Evolutionary conservation across 2,113 vertebrate genomes (phyloP), one percentile per base, ranked within the genome.

Genomic region (Callipepla californica): DNA sequence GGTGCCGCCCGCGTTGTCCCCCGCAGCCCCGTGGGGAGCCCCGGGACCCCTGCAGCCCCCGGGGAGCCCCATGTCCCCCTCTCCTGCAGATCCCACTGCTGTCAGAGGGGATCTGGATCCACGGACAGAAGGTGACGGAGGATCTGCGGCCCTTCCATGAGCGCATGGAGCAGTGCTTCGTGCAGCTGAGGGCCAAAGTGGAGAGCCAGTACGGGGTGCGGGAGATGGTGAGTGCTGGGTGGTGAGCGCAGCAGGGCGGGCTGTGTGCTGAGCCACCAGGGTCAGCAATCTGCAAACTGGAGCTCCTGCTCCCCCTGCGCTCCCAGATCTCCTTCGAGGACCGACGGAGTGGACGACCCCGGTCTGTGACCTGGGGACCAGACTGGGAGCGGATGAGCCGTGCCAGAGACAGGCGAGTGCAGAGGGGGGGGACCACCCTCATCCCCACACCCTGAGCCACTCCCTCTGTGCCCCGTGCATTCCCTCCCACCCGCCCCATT

Each of bases 151-250:
- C 97, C 23, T 97, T 97, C 94, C 97, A 97, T 0, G 93, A 96
- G 50, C 97, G 97, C 67, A 95, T 97, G 96, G 97, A 96, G 94
- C 92, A 95, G 85, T 97, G 97, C 73, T 97, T 97, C 0, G 4
- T 42, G 82, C 97, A 96, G 83, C 93, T 97, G 75, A 72, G 77
- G 14, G 74, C 87, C 48, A 97, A 97, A 70, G 97, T 97, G 90
- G 93, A 97, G 82, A 94, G 88, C 32, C 96, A 97, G 92, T 97
- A 97, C 0, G 92, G 96, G 1, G 42, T 51, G 72, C 90, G 92
- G 1, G 93, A 96, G 72, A 95, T 96, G 96, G 93, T 97, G 95
- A 94, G 94, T 90, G 66, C 80, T 11, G 4, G 3, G 4, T 0
- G 7, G 17, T 12, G 21, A 59, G 45, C 44, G 20, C 1, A 5